Evolutionary conservation across 2,797 vertebrate genomes (phyloP).

Genomic region (Staurois parvus): DNA sequence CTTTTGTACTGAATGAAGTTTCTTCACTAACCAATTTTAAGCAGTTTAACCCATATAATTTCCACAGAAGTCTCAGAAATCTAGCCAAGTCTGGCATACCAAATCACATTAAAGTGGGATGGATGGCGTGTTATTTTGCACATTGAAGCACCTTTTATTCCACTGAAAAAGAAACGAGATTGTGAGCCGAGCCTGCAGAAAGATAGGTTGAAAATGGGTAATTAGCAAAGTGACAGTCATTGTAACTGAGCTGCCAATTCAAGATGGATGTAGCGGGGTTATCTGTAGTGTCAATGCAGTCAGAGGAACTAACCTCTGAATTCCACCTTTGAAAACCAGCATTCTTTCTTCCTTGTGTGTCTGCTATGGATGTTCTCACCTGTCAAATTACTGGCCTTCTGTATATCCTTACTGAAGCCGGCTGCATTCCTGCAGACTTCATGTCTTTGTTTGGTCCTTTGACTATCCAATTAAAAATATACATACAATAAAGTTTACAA

Average conservation of each 20-base stretch:
- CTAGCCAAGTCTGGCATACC: conserved; percentile 70
- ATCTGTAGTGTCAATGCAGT: conserved; percentile 65
- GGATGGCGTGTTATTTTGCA: neutral
- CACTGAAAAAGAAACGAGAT: neutral
- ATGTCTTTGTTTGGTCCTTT: conserved; percentile 21
- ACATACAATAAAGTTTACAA: conserved; percentile 43
- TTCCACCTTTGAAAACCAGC: conserved; percentile 63
- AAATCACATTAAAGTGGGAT: conserved; percentile 67
- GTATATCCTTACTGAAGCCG: conserved; percentile 42
- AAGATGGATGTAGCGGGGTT: conserved; percentile 69
- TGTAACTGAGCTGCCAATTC: conserved; percentile 69
- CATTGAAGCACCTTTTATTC: neutral
- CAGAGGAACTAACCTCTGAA: conserved; percentile 65
- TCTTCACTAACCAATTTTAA: conserved; percentile 26
- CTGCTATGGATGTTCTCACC: conserved; percentile 48
- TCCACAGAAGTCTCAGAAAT: conserved; percentile 72
- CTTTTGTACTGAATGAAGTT: conserved; percentile 56
- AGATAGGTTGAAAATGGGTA: conserved; percentile 68
- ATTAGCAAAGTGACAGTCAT: conserved; percentile 72
- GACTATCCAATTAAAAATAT: conserved; percentile 38
- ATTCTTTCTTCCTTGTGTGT: conserved; percentile 32
- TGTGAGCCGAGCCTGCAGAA: conserved; percentile 26
- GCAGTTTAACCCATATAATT: neutral
- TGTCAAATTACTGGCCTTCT: conserved; percentile 35
- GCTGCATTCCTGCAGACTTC: conserved; percentile 31